A percentile compares a stretch with the other conserved stretches of the same genome.
Conservation (phyloP, 2,888 invertebrate species). For the Diplolepis rosae region DNA sequence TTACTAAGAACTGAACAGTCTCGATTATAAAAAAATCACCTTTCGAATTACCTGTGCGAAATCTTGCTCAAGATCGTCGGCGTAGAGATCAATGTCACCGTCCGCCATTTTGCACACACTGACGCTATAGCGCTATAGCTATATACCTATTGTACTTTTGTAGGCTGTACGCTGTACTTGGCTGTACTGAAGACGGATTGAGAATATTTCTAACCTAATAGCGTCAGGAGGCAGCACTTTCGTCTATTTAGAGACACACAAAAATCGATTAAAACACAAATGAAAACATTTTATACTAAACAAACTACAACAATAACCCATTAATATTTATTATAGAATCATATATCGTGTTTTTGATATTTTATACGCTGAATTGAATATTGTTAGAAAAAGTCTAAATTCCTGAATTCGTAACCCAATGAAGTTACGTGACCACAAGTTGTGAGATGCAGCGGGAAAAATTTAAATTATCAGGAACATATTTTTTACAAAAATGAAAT, state of each 20-base stretch:
- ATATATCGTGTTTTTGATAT: no score
- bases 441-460: no score
- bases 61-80: slow-evolving; percentile 96
- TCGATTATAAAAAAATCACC: neutral
- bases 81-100: slow-evolving; percentile 97
- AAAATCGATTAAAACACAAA: no score
- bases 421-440: no score
- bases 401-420: no score
- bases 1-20: neutral
- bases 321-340: no score
- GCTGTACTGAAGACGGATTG: neutral
- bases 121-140: slow-evolving; percentile 62
- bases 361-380: no score
- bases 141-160: neutral
- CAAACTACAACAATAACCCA: no score
- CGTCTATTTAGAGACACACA: neutral
- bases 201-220: neutral
- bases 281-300: no score
- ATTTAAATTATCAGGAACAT: no score
- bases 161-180: neutral
- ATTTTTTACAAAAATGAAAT: no score
- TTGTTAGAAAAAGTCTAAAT: no score
- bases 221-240: neutral
- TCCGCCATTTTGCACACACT: slow-evolving; percentile 86
- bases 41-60: slow-evolving; percentile 82